Evolutionary conservation across 2,888 invertebrate genomes (phyloP), one percentile per base, ranked within the genome.

Genomic region (Ormyrus pomaceus): DNA sequence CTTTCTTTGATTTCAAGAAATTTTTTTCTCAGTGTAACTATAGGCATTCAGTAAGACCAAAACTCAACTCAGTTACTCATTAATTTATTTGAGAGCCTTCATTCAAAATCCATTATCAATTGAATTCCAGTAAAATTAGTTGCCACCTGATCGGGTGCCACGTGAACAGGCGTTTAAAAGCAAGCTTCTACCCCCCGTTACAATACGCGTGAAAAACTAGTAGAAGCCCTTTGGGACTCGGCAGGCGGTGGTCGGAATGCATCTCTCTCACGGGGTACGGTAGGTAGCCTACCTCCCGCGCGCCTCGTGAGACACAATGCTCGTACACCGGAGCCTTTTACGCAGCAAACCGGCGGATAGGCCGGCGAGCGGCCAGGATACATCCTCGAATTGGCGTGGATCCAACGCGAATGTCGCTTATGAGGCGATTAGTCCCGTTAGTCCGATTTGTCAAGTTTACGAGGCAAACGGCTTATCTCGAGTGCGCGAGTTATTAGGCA

Each of bases 361-460:
- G 4, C n/a, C 45, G 9, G 65, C 9, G 55, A 53, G 53, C 45
- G 13, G 46, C n/a, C 48, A 58, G 48, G 13, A 79, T 79, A 65
- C 53, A 71, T 76, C 51, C 19, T 61, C 48, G 45, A 64, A 77
- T 77, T 81, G 81, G 81, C 77, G 34, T 9, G 6, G 45, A 7
- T 81, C 77, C 81, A 80, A 51, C 53, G 62, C 53, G 68, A 66
- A 50, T 76, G 75, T 75, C 70, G 77, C 80, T 77, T 69, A 72
- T 64, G 81, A 69, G 74, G 6, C 77, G 81, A 81, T 81, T 81
- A 81, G 73, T 81, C 65, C 81, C 77, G 70, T 70, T 65, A 51
- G 74, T 70, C 77, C 81, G 73, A 81, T 81, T 70, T 65, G 74
- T 77, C 73, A 74, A 77, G 77, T 77, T 77, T 77, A 74, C 70